A percentile compares a stretch with the other conserved stretches of the same genome.
These are phyloP conservation scores for Nomada flava DNA, from an alignment of 2,888 invertebrate genomes.

Conservation along the genomic window DNA sequence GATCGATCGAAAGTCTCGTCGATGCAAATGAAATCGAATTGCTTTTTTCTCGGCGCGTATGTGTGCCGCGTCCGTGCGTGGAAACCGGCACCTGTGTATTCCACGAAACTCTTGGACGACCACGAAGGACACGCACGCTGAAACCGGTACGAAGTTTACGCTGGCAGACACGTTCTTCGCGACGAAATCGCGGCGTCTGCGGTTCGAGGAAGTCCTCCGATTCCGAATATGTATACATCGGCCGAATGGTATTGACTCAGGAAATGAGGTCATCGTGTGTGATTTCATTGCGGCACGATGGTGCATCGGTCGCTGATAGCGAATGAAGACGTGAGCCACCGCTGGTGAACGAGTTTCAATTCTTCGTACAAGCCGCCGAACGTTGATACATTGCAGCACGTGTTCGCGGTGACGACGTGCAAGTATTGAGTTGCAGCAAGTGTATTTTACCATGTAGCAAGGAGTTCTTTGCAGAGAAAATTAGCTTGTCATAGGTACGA, in stretches of 20 bases:
- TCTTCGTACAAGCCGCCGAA: conserved; percentile 58
- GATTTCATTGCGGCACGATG: conserved; percentile 66
- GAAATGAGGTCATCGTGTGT: conserved; percentile 67
- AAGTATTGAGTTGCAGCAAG: conserved; percentile 14
- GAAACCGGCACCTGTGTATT: conserved; percentile 40
- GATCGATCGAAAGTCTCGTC: conserved; percentile 18
- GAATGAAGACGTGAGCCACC: conserved; percentile 61
- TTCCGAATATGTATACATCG: conserved; percentile 43
- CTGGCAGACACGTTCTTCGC: conserved; percentile 65
- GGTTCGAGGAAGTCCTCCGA: conserved; percentile 61
- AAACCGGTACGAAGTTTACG: conserved; percentile 67
- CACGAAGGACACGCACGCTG: conserved; percentile 37
- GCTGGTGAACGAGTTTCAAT: conserved; percentile 46
- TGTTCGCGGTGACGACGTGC: conserved; percentile 32
- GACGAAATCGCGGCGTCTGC: conserved; percentile 49
- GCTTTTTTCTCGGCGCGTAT: neutral
- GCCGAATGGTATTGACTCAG: conserved; percentile 67
- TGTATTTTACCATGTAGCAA: conserved; percentile 7
- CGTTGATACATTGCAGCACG: conserved; percentile 61
- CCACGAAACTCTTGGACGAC: conserved; percentile 28
- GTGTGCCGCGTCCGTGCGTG: neutral
- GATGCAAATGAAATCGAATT: conserved; percentile 15
- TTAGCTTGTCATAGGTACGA: neutral
- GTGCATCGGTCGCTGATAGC: conserved; percentile 67
- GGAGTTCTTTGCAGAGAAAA: neutral